Evolutionary conservation across 2,888 invertebrate genomes (phyloP).

Genomic region (Frankliniella intonsa): DNA sequence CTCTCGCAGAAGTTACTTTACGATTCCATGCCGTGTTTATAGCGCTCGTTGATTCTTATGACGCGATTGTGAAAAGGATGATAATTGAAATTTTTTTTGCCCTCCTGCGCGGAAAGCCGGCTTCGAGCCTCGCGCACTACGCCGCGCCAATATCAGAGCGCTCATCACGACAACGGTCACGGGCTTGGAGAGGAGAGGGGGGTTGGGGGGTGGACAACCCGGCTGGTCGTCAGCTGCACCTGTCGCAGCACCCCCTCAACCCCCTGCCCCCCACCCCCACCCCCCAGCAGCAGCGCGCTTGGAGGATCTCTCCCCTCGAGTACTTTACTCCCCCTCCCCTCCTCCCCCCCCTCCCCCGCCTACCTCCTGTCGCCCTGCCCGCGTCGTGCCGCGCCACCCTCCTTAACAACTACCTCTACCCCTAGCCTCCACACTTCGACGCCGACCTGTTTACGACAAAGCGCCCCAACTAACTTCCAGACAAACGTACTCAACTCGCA

Average conservation of each 20-base stretch:
- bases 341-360: not conserved
- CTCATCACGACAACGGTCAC: not conserved
- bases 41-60: too few relatives aligned
- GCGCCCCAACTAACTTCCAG: not conserved
- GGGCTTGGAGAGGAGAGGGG: not conserved
- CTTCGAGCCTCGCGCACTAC: not conserved
- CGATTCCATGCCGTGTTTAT: too few relatives aligned
- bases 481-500: not conserved
- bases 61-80: too few relatives aligned
- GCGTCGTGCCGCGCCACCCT: too few relatives aligned
- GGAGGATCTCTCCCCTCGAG: not conserved
- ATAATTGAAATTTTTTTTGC: too few relatives aligned
- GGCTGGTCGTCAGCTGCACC: not conserved
- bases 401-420: too few relatives aligned
- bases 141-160: not conserved
- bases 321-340: not conserved
- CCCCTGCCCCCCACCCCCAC: not conserved
- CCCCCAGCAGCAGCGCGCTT: too few relatives aligned
- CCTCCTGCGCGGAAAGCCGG: too few relatives aligned
- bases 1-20: too few relatives aligned
- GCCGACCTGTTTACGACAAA: too few relatives aligned
- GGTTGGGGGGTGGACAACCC: not conserved
- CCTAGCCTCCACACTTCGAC: too few relatives aligned
- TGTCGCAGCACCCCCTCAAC: not conserved
- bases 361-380: too few relatives aligned